Evolutionary conservation across 2,888 invertebrate genomes (phyloP).

Genomic region (Nematopogon swammerdamellus): DNA sequence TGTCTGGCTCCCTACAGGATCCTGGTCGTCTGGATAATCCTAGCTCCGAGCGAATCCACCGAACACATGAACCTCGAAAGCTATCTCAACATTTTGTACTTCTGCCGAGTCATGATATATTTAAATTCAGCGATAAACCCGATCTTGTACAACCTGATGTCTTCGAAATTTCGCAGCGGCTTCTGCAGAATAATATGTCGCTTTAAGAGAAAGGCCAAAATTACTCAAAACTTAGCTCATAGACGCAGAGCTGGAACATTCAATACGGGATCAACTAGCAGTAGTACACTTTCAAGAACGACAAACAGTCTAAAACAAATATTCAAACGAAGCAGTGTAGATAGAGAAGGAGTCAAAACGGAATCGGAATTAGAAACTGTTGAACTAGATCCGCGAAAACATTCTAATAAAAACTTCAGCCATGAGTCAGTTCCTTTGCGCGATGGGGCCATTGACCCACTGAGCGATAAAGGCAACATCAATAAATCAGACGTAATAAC

Average conservation of each 20-base stretch:
- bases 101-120: constrained; percentile 83
- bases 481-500: no score
- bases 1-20: constrained; percentile 85
- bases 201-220: constrained; percentile 36
- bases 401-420: background rate
- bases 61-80: constrained; percentile 69
- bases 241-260: constrained; percentile 46
- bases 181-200: constrained; percentile 69
- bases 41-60: constrained; percentile 68
- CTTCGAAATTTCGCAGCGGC: constrained; percentile 83
- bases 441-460: background rate
- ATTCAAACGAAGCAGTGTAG: constrained; percentile 42
- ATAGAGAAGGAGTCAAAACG: constrained; percentile 22
- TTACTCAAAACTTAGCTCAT: constrained; percentile 34
- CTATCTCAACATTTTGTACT: constrained; percentile 80
- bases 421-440: background rate
- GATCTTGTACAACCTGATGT: constrained; percentile 89
- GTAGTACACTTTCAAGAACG: constrained; percentile 58
- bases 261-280: constrained; percentile 59
- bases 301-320: constrained; percentile 56
- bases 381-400: background rate
- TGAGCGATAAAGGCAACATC: background rate
- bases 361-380: constrained; percentile 14
- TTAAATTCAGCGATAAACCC: constrained; percentile 90
- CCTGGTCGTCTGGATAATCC: constrained; percentile 78